Base-by-base conservation (phyloP, 2,113 vertebrate species). In the Muscicapa adusta region DNA sequence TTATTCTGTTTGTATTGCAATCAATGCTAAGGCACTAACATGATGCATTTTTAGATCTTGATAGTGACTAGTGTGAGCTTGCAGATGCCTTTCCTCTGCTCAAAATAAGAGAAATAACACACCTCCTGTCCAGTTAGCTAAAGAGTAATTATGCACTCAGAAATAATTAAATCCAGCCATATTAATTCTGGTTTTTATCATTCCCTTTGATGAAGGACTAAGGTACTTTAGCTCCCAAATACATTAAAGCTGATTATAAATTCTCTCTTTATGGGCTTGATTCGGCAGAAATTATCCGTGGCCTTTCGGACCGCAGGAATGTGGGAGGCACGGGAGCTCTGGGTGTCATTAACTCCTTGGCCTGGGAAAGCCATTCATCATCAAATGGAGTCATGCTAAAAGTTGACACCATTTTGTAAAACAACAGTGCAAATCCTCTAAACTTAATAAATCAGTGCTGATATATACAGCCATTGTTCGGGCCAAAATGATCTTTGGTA, bases 171-270 rank as follows among this genome's bases (percentile, higher is more conserved):
- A 89, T 88, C 90, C 62, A 94, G 68, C 51, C 91, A 77, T 81
- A 97, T 97, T 97, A 97, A 97, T 80, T 80, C 85, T 74, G 67
- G 26, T 58, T 96, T 97, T 97, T 96, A 96, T 94, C 94, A 95
- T 97, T 97, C 76, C 24, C 80, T 98, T 97, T 98, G 97, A 97
- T 97, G 96, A 97, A 97, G 58, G 93, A 71, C 95, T 98, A 95
- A 96, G 91, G 96, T 96, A 93, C 88, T 97, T 97, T 84, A 94
- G 96, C 65, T 97, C 87, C 89, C 91, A 97, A 97, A 97, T 96
- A 97, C 91, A 96, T 95, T 94, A 96, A 94, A 97, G 96, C 91
- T 89, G 93, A 97, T 97, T 97, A 97, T 89, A 96, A 96, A 96
- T 97, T 97, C 94, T 76, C 90, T 96, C 93, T 95, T 97, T 97